Conservation (phyloP, 2,888 invertebrate species). For the Melolontha melolontha region DNA sequence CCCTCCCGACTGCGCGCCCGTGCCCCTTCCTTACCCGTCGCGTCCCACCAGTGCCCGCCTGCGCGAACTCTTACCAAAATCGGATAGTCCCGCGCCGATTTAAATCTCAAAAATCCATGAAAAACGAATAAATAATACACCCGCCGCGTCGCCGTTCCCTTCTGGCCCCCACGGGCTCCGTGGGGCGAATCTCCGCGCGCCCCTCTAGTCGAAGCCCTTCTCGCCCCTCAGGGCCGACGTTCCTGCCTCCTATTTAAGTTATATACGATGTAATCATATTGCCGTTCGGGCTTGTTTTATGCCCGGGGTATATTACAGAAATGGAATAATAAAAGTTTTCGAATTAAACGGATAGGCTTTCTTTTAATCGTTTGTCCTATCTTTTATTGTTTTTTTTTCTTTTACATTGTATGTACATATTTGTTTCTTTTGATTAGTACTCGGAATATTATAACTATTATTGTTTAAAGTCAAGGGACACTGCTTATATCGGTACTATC, state of each 20-base stretch:
- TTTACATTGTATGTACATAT: background rate
- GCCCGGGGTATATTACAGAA: slow-evolving; percentile 40
- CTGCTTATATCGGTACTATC: too few species aligned
- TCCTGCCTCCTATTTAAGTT: slow-evolving; percentile 48
- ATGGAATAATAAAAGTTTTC: slow-evolving; percentile 42
- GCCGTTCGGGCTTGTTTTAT: slow-evolving; percentile 49
- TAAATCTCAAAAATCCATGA: slow-evolving; percentile 68
- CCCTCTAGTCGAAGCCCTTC: slow-evolving; percentile 46
- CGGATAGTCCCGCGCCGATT: slow-evolving; percentile 66
- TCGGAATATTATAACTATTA: background rate
- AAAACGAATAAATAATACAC: slow-evolving; percentile 67
- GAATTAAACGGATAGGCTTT: slow-evolving; percentile 38
- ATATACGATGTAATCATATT: slow-evolving; percentile 55
- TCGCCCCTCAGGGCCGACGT: slow-evolving; percentile 21
- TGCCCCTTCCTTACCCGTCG: slow-evolving; percentile 46
- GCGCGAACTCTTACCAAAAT: slow-evolving; percentile 60
- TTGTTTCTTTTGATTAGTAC: background rate
- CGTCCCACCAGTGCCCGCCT: slow-evolving; percentile 53
- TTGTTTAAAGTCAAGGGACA: too few species aligned
- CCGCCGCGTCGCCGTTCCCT: slow-evolving; percentile 31
- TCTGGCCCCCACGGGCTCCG: slow-evolving; percentile 19
- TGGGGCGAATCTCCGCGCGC: slow-evolving; percentile 17
- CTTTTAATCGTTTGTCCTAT: slow-evolving; percentile 29
- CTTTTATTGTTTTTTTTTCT: slow-evolving; percentile 12
- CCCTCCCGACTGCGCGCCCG: slow-evolving; percentile 54